These are phyloP conservation scores for Heteromormyrus szaboi DNA, from an alignment of 2,797 vertebrate genomes.

Conservation along the genomic window DNA sequence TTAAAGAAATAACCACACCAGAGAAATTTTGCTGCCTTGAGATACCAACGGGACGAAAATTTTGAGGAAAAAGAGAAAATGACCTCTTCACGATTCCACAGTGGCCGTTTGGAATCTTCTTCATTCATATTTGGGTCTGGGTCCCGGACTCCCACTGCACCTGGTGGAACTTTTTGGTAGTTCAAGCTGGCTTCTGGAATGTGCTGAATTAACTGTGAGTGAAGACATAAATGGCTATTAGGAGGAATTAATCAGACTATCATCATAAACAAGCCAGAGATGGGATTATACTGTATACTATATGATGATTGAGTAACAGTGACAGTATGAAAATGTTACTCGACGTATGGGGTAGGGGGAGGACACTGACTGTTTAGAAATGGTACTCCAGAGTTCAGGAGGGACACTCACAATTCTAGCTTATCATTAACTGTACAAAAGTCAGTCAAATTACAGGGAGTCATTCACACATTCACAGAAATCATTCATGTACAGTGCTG, in stretches of 20 bases:
- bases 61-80: not conserved
- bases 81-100: slow-evolving; percentile 75
- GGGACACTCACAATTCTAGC: not conserved
- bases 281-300: not conserved
- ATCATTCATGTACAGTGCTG: not conserved
- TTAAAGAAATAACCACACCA: not conserved
- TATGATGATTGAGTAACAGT: not conserved
- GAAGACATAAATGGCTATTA: not conserved
- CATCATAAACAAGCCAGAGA: not conserved
- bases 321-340: not conserved
- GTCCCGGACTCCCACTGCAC: slow-evolving; percentile 65
- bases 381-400: not conserved
- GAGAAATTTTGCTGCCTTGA: not conserved
- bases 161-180: slow-evolving; percentile 93
- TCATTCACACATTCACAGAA: not conserved
- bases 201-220: slow-evolving; percentile 83
- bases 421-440: not conserved
- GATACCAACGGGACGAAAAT: not conserved
- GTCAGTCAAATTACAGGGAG: not conserved
- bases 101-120: slow-evolving; percentile 58
- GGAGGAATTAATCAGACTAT: not conserved
- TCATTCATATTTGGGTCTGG: slow-evolving; percentile 91
- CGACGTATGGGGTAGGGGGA: not conserved
- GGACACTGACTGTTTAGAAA: not conserved
- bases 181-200: slow-evolving; percentile 95